Evolutionary conservation across 2,113 vertebrate species (phyloP), one percentile per base, ranked within the genome.

Genomic region (Macquaria ambigua): DNA sequence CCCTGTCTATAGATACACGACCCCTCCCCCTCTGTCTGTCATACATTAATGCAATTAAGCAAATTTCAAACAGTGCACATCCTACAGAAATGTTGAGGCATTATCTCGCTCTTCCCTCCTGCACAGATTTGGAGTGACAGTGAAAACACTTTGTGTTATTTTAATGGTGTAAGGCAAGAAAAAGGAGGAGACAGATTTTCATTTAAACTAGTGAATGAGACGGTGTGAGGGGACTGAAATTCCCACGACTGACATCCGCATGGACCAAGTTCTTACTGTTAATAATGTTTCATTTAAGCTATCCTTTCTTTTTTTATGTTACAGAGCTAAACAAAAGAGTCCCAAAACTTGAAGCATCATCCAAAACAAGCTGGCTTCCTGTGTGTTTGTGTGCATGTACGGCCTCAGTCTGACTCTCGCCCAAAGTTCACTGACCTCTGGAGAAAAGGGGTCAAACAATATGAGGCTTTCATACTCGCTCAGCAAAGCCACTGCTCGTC

Each of bases 111-210:
- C 39, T 87, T 89, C 84, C 89, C 85, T 92, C 90, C 87, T 80
- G 83, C 74, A 66, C 77, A 84, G 93, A 93, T 93, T 92, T 81
- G 85, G 85, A 87, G 87, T 76, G 89, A 81, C 87, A 89, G 83
- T 85, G 92, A 87, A 94, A 94, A 91, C 50, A 52, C 28, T 71
- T 87, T 68, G 39, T 90, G 90, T 93, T 93, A 70, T 94, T 95
- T 93, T 88, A 89, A 77, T 84, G 85, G 66, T 81, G 77, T 56
- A 61, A 79, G 77, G 85, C 74, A 82, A 58, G 82, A 82, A 88
- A 89, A 81, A 79, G 52, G 70, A 79, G 73, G 77, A 74, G 84
- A 74, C 68, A 68, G 80, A 87, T 87, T 92, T 88, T 92, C 62
- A 89, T 91, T 92, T 67, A 74, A 93, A 83, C 82, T 63, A 23